Base-by-base conservation (phyloP, 37 sponge, comb jelly and placozoan genomes). In the Eunapius fragilis region DNA sequence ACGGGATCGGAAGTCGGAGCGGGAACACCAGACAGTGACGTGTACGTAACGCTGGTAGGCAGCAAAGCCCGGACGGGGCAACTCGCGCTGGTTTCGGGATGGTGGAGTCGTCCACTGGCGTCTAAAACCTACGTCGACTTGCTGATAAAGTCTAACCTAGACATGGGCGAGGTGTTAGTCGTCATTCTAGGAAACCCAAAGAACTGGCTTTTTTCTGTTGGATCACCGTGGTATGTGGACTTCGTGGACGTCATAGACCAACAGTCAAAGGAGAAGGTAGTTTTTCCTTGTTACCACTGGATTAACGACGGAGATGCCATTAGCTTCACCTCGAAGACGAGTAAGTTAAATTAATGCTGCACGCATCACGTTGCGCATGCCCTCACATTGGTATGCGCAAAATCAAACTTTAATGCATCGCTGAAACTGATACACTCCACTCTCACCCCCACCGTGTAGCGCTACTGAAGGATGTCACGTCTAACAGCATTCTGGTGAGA, bases 281-380 rank as follows among this genome's bases (percentile, higher is more conserved):
- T 3, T n/a, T 83, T 82, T 69, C 78, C 89, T 9, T 88, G 83
- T 79, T 82, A 83, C 38, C 89, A 88, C 45, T 88, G 89, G 83
- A 82, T 82, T 48, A 76, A 79, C 31, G 77, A 76, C 28, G 70
- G 71, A 0, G 31, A 26, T 30, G 22, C 24, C 34, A 36, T 87
- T 27, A 17, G n/a, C 37, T 41, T 37, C 74, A 80, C 87, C 23
- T 37, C 87, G 3, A 33, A 37, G 25, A 87, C 81, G 25, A 25
- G 88, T 83, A 35, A 83, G 83, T n/a, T n/a, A n/a, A n/a, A n/a
- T n/a, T n/a, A n/a, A n/a, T n/a, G n/a, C n/a, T 9, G 41, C 6
- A 9, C 6, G 6, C 6, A 6, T n/a, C 9, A 4, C 47, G 9
- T 76, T 76, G 26, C 34, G n/a, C n/a, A n/a, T n/a, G n/a, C n/a